Percentiles rank a stretch among this genome's conserved stretches.
Conservation (phyloP, 2,888 invertebrate genomes). For the Gortyna flavago region DNA sequence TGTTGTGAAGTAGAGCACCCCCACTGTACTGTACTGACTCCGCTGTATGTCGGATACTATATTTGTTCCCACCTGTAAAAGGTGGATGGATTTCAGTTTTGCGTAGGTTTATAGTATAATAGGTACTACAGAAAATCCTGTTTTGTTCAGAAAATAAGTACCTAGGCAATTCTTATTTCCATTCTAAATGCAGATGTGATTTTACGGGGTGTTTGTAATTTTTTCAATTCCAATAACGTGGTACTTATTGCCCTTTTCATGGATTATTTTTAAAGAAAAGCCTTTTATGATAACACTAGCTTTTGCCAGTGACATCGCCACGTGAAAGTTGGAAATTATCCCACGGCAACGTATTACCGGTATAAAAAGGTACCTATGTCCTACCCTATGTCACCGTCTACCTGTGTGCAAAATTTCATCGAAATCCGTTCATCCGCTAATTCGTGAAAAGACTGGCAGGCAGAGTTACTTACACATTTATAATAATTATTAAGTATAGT, state of each 20-base stretch:
- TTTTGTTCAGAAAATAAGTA: not conserved
- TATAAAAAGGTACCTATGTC: not conserved
- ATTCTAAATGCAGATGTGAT: not conserved
- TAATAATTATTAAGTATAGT: not conserved
- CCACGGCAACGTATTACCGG: not conserved
- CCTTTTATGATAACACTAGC: not conserved
- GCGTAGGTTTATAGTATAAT: no score
- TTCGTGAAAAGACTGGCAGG: not conserved
- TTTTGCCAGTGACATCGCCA: not conserved
- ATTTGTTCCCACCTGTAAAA: not conserved
- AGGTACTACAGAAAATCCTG: not conserved
- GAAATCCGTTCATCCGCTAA: not conserved
- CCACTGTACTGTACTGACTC: no score
- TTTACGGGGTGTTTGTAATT: not conserved
- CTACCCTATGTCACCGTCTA: not conserved
- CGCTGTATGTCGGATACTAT: not conserved
- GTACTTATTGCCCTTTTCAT: not conserved
- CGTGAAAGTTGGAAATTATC: not conserved
- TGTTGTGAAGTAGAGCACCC: constrained; percentile 15
- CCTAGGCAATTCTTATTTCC: not conserved
- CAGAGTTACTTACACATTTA: not conserved
- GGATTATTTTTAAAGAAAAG: not conserved
- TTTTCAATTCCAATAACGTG: not conserved
- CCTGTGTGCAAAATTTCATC: not conserved
- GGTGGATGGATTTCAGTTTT: no score